Conservation (phyloP, 2,113 vertebrate genomes). For the Melanostigma gelatinosum region DNA sequence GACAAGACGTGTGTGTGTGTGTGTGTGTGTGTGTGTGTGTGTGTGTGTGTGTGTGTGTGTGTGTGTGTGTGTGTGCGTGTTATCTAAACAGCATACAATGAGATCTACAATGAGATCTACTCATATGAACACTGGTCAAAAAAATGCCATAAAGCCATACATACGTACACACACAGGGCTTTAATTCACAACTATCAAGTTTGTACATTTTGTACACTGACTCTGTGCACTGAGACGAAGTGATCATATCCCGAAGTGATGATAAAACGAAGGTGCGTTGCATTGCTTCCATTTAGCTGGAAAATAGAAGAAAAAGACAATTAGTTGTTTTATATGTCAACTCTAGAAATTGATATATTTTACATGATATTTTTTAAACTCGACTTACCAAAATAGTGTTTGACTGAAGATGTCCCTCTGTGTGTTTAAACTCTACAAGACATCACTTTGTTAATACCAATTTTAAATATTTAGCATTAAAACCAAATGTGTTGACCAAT, state of each 20-base stretch:
- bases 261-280: conserved; percentile 90
- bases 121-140: conserved; percentile 9
- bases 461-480: background rate
- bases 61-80: background rate
- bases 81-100: conserved; percentile 1
- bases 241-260: conserved; percentile 91
- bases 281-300: conserved; percentile 86
- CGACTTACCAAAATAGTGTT: conserved; percentile 90
- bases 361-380: background rate
- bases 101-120: background rate
- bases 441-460: conserved; percentile 37
- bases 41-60: background rate
- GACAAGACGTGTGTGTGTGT: conserved; percentile 2
- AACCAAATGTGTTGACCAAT: background rate
- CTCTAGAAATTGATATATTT: background rate
- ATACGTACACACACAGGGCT: background rate
- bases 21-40: conserved; percentile 10
- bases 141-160: background rate
- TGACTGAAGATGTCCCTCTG: conserved; percentile 90
- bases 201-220: conserved; percentile 84
- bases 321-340: background rate
- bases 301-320: conserved; percentile 44
- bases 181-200: conserved; percentile 26
- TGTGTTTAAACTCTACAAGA: conserved; percentile 86
- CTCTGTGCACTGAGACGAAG: conserved; percentile 91